A percentile compares a stretch with the other conserved stretches of the same genome.
phyloP scores from a whole-genome alignment of 2,888 invertebrate species.

The Diarsia mendica region DNA sequence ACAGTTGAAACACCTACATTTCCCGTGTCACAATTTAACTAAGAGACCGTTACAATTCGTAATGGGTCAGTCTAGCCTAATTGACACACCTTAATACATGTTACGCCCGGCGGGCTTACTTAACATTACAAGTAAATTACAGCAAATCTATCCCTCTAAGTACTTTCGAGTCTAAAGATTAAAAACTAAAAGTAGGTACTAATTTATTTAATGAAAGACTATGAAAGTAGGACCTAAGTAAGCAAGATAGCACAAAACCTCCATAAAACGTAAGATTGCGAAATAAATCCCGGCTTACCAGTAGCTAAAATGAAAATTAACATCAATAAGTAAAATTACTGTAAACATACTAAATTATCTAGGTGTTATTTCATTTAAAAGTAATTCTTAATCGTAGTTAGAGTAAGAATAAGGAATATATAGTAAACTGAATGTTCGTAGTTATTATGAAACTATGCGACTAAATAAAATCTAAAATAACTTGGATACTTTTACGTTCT shows the following conservation, averaged over 20 bases:
- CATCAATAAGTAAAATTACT: slow-evolving; percentile 28
- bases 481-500: slow-evolving; percentile 43
- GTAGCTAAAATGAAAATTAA: slow-evolving; percentile 45
- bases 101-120: slow-evolving; percentile 44
- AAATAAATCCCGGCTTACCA: slow-evolving; percentile 71
- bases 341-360: slow-evolving; percentile 32
- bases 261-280: slow-evolving; percentile 69
- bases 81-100: slow-evolving; percentile 56
- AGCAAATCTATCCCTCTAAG: slow-evolving; percentile 66
- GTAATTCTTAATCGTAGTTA: slow-evolving; percentile 50
- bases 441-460: slow-evolving; percentile 46
- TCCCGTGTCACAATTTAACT: slow-evolving; percentile 53
- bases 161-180: slow-evolving; percentile 62
- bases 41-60: slow-evolving; percentile 50
- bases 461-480: slow-evolving; percentile 36
- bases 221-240: slow-evolving; percentile 52
- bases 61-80: slow-evolving; percentile 55
- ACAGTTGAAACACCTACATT: slow-evolving; percentile 60
- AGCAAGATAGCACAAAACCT: slow-evolving; percentile 64
- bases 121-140: slow-evolving; percentile 46
- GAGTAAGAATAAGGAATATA: slow-evolving; percentile 53
- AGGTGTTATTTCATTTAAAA: slow-evolving; percentile 29
- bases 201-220: slow-evolving; percentile 58
- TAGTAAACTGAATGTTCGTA: slow-evolving; percentile 45
- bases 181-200: slow-evolving; percentile 61